phyloP scores from a whole-genome alignment of 2,797 vertebrate genomes.

The Hippopotamyrus pictus region DNA sequence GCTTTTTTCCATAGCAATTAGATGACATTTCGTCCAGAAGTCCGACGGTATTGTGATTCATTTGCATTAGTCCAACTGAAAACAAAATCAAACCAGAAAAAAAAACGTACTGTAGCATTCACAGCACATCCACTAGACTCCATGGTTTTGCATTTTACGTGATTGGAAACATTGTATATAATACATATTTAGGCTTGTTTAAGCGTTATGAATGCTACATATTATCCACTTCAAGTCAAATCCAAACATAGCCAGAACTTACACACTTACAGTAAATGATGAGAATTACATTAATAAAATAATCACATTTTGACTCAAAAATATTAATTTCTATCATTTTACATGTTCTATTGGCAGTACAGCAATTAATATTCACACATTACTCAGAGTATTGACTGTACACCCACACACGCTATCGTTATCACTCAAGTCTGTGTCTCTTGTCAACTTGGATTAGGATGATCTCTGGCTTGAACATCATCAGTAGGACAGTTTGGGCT shows the following conservation, averaged over 20 bases:
- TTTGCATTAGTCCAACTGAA: not conserved
- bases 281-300: conserved; percentile 6
- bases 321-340: conserved; percentile 6
- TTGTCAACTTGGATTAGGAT: conserved; percentile 13
- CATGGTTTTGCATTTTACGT: not conserved
- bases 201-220: conserved; percentile 8
- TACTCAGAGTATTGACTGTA: conserved; percentile 10
- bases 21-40: not conserved
- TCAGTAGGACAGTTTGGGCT: conserved; percentile 4
- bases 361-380: conserved; percentile 10
- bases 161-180: conserved; percentile 1
- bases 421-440: conserved; percentile 7
- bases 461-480: conserved; percentile 9
- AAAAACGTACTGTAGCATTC: not conserved
- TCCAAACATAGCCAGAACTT: not conserved
- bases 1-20: not conserved
- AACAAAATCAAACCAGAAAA: not conserved
- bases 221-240: conserved; percentile 13
- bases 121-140: conserved; percentile 5
- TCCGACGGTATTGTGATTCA: not conserved
- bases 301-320: conserved; percentile 11
- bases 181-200: not conserved
- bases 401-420: not conserved
- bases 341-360: not conserved
- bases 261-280: not conserved